Evolutionary conservation across 2,888 invertebrate genomes (phyloP), one percentile per base, ranked within the genome.

Genomic region (Neocrepidodera transversa): DNA sequence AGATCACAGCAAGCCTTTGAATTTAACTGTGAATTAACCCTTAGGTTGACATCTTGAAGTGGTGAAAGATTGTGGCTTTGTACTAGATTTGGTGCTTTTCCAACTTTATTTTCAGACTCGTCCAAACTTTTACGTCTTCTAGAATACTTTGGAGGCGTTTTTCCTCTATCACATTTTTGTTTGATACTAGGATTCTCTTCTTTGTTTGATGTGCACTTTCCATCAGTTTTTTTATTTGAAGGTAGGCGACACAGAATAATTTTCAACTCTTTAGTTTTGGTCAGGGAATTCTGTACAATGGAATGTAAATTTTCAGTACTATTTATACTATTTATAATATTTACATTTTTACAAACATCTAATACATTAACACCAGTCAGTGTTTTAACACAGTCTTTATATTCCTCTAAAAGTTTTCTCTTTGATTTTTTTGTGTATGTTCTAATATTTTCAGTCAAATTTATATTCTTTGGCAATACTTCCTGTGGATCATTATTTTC

Each of bases 21-120:
- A 52, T 60, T 55, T 18, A 57, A 47, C 38, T 56, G 61, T 10
- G 56, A 47, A 61, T 50, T 60, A 20, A 71, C 68, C 42, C 70
- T 63, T 28, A 68, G 63, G 60, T 69, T 70, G 16, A 68, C 64
- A 58, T 70, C 69, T 62, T 70, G 68, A 23, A 70, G 54, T 17
- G 71, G 71, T 38, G 66, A 68, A 28, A 67, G 60, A 49, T 65
- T 55, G 47, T 63, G 50, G 38, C 53, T 65, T 65, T 70, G 66
- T 64, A 65, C 68, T 66, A 63, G 50, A 50, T 64, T 68, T 53
- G 68, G 63, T 62, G 64, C 62, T 63, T 63, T 68, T 28, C 62
- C 63, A 38, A 57, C 45, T 51, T 65, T 68, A 61, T 68, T 68
- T 63, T 68, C 64, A 58, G 66, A 67, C 50, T 64, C 66, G 59